These are phyloP conservation scores for Pelecanoides urinatrix DNA, from an alignment of 2,113 vertebrate genomes.

Conservation along the genomic window DNA sequence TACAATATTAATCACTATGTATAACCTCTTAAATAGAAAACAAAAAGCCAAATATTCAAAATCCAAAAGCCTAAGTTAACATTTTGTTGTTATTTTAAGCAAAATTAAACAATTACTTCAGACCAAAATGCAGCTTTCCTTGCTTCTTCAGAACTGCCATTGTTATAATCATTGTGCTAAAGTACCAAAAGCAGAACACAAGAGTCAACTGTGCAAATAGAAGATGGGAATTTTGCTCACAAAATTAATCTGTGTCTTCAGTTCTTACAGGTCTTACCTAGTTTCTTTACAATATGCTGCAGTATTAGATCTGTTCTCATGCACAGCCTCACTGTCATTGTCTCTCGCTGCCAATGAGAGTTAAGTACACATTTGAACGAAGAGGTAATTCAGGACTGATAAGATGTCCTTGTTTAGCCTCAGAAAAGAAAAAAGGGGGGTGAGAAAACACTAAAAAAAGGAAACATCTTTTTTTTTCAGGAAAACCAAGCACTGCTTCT, in stretches of 20 bases:
- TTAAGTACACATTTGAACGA: not conserved
- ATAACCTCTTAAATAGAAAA: not conserved
- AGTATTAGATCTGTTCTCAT: not conserved
- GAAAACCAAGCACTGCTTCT: not conserved
- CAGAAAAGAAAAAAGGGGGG: not conserved
- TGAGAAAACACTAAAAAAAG: not conserved
- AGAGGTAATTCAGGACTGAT: not conserved
- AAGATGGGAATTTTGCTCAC: not conserved
- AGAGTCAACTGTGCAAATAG: not conserved
- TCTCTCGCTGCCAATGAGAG: not conserved
- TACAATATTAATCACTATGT: not conserved
- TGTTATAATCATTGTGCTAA: not conserved
- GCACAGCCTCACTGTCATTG: not conserved
- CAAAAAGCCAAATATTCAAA: not conserved
- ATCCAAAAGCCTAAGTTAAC: not conserved
- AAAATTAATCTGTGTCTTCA: not conserved
- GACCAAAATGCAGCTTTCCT: not conserved
- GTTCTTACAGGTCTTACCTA: not conserved
- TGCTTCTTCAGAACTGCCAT: not conserved
- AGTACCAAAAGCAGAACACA: not conserved
- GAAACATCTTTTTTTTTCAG: not conserved
- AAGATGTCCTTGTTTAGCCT: not conserved
- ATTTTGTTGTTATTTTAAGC: not conserved
- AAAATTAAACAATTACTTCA: not conserved
- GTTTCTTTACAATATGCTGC: not conserved